Base-by-base conservation (phyloP, 2,113 vertebrate species). In the Motacilla tschutschensis region DNA sequence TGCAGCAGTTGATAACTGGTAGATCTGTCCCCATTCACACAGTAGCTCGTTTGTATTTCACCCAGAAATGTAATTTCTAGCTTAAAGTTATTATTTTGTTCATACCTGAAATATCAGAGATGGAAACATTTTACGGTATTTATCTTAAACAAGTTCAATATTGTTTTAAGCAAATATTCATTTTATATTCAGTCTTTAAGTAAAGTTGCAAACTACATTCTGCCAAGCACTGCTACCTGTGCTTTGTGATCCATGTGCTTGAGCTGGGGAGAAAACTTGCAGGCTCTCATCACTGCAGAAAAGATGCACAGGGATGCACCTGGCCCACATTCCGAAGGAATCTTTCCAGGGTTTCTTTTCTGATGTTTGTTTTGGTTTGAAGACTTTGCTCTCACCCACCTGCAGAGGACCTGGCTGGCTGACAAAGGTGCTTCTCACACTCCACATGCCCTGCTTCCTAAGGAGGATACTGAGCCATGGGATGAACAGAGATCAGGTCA, bases 241-340 rank as follows among this genome's bases (percentile, higher is more conserved):
- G 33, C 33, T 33, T 33, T 33, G 33, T 7, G 36, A 26, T n/a
- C 36, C 59, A 12, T 0, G 3, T 31, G 55, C 22, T n/a, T 35
- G 26, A 67, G 16, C 12, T 25, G 19, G 10, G 22, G 55, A n/a
- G 26, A 24, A 31, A 38, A 26, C 15, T 24, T 24, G 12, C 26
- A 24, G 65, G 20, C 26, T 71, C 14, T 24, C n/a, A 9, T 7
- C 53, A 3, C 17, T 15, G 44, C 65, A 50, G 14, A 24, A 22
- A 11, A 29, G 62, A 19, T 1, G 8, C 36, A 8, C 2, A 14
- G 15, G 48, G 28, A 62, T 14, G n/a, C 11, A 46, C 18, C 31
- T 12, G 33, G 40, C 21, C 28, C 53, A 12, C 0, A 0, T 13
- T 38, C 66, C 31, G 2, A 62, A 55, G 24, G n/a, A 31, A 57